Conservation (phyloP, 2,797 vertebrate species). For the Benthosema pterotum region DNA sequence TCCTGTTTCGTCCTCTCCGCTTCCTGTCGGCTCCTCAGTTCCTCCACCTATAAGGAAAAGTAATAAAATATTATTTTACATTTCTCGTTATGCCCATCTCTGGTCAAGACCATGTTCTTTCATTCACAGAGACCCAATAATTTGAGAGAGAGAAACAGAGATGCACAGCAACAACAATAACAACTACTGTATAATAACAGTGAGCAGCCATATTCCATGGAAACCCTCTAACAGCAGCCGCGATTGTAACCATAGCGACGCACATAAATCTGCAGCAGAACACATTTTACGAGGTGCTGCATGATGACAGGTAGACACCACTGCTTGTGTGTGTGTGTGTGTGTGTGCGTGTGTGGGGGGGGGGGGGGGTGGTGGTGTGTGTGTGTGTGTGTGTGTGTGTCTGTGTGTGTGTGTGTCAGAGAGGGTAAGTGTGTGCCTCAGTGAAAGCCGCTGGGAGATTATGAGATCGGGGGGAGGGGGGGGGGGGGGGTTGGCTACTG, state of each 20-base stretch:
- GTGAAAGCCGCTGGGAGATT: neutral
- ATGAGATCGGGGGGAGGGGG: neutral
- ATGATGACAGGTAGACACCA: neutral
- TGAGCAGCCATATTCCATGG: too few relatives aligned
- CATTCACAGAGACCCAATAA: too few relatives aligned
- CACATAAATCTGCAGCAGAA: conserved; percentile 7
- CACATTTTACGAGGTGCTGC: conserved; percentile 2
- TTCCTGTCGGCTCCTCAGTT: conserved; percentile 87
- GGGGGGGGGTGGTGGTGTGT: too few relatives aligned
- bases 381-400: neutral
- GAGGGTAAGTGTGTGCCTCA: neutral
- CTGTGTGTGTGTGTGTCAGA: neutral
- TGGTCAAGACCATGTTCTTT: too few relatives aligned
- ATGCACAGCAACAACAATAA: too few relatives aligned
- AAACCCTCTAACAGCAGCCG: neutral
- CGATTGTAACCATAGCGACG: too few relatives aligned
- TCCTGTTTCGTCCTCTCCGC: conserved; percentile 84
- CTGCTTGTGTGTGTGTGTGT: neutral
- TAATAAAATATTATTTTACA: too few relatives aligned
- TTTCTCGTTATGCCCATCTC: too few relatives aligned
- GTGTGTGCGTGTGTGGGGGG: neutral
- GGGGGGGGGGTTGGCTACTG: too few relatives aligned
- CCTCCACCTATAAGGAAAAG: too few relatives aligned
- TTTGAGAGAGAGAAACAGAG: too few relatives aligned
- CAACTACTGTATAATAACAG: too few relatives aligned